Conservation (phyloP, 2,797 vertebrate species). For the Micromesistius poutassou region DNA sequence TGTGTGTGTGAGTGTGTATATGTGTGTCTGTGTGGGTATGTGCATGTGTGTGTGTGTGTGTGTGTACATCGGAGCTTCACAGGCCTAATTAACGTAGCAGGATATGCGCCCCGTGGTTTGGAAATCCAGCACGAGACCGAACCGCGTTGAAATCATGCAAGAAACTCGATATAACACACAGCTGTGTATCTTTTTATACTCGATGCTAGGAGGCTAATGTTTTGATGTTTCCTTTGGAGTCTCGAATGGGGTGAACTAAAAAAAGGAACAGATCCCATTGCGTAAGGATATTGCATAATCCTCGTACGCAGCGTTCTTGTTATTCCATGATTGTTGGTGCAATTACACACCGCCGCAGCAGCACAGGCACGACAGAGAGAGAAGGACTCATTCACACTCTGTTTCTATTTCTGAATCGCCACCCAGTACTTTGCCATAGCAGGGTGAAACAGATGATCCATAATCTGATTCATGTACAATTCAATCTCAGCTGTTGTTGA, state of each 20-base stretch:
- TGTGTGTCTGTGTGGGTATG: slow-evolving; percentile 2
- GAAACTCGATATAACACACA: not conserved
- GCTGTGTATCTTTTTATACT: not conserved
- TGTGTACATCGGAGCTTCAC: not conserved
- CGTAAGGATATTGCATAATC: slow-evolving; percentile 37
- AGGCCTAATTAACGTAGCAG: not conserved
- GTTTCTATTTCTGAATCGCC: slow-evolving; percentile 59
- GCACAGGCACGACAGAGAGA: slow-evolving; percentile 20
- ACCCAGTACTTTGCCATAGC: slow-evolving; percentile 48
- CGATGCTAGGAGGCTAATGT: not conserved
- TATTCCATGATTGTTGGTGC: slow-evolving; percentile 42
- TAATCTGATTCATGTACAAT: slow-evolving; percentile 55
- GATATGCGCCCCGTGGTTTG: not conserved
- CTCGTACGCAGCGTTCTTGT: slow-evolving; percentile 20
- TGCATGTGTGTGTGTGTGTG: not conserved
- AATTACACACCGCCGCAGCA: slow-evolving; percentile 21
- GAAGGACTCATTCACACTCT: slow-evolving; percentile 35
- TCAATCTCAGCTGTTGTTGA: slow-evolving; percentile 37
- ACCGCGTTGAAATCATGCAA: not conserved
- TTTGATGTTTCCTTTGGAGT: not conserved
- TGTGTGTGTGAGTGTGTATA: slow-evolving; percentile 2
- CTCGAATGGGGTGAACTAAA: slow-evolving; percentile 1
- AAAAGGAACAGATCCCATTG: slow-evolving; percentile 24
- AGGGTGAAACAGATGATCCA: slow-evolving; percentile 50
- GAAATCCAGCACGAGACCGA: not conserved